phyloP scores from a whole-genome alignment of 2,113 vertebrate genomes.

The Rhynchomys soricoides region DNA sequence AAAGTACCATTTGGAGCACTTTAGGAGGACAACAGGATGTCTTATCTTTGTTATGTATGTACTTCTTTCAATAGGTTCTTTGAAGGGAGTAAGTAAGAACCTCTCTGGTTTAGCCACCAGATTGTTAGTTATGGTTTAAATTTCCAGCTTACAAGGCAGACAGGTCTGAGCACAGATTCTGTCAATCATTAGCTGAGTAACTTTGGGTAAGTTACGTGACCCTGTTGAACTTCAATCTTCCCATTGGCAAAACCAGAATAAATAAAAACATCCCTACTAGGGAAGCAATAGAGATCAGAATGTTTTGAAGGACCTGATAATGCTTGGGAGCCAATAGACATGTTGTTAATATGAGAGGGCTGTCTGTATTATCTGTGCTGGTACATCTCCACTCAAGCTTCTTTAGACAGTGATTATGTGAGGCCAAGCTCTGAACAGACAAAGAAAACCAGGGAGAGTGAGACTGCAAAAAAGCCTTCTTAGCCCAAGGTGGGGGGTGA shows the following conservation, averaged over 20 bases:
- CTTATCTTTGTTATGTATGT: neutral
- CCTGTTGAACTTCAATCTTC: conserved; percentile 20
- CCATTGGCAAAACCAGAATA: conserved; percentile 1
- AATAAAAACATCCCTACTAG: neutral
- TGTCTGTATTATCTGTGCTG: neutral
- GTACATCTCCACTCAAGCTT: neutral
- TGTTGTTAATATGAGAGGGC: neutral
- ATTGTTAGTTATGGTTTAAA: neutral
- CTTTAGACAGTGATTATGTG: neutral
- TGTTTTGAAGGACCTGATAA: neutral
- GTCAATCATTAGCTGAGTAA: conserved; percentile 3
- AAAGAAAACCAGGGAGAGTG: conserved; percentile 31
- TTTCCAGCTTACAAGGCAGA: conserved; percentile 6
- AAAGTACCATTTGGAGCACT: neutral
- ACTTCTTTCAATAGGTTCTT: conserved; percentile 7
- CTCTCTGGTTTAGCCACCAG: neutral
- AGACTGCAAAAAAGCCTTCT: neutral
- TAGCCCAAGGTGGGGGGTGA: neutral
- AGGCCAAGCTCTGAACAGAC: neutral
- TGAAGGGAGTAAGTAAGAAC: conserved; percentile 17
- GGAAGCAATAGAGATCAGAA: neutral
- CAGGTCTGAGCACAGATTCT: conserved; percentile 7
- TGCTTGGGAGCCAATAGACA: neutral
- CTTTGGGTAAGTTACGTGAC: conserved; percentile 9
- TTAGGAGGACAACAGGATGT: neutral